Base-by-base conservation (phyloP, 2,113 vertebrate genomes). In the Pardalotus punctatus region DNA sequence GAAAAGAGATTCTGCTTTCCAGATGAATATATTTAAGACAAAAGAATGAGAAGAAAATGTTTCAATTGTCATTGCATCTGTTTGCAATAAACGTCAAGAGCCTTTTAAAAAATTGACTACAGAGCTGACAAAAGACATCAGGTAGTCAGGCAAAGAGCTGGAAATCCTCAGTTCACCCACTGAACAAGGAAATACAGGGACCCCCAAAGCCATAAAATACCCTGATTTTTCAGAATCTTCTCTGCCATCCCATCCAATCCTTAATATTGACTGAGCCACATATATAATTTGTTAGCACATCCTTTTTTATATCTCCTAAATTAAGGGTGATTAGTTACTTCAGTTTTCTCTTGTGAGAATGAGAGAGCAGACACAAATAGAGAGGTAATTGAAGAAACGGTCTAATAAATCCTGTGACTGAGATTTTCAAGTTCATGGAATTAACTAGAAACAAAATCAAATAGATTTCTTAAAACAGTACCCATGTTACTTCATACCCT, bases 11-110 rank as follows among this genome's bases (percentile, higher is more conserved):
- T 85, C 64, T 42, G 9, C 70, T 66, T 93, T 86, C 60, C 67
- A 94, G 67, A 73, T 72, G 83, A 94, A 89, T 80, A 71, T 57
- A 91, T 86, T 86, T 95, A 92, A 96, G 86, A 93, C 70, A 95
- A 92, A 94, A 88, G 86, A 95, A 91, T 6, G 2, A 94, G 80
- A 83, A 61, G 45, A 95, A 93, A 94, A 92, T 61, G 51, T 92
- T 96, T 76, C 92, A 88, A 95, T 80, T 86, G 79, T 81, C 82
- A 78, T 74, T 93, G 90, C 40, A 94, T 87, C 64, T 95, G 81
- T 90, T 94, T 90, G 83, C 53, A 96, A 90, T 83, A 91, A 93
- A 90, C 0, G 10, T 93, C 82, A 96, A 86, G 67, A 88, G 76
- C 35, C 61, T 89, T 88, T 90, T 67, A 56, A 88, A 94, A 83